Percentiles rank a stretch among this genome's conserved stretches.
These are phyloP conservation scores for Drymodes brunneopygia DNA, from an alignment of 2,113 vertebrate species.

Conservation along the genomic window DNA sequence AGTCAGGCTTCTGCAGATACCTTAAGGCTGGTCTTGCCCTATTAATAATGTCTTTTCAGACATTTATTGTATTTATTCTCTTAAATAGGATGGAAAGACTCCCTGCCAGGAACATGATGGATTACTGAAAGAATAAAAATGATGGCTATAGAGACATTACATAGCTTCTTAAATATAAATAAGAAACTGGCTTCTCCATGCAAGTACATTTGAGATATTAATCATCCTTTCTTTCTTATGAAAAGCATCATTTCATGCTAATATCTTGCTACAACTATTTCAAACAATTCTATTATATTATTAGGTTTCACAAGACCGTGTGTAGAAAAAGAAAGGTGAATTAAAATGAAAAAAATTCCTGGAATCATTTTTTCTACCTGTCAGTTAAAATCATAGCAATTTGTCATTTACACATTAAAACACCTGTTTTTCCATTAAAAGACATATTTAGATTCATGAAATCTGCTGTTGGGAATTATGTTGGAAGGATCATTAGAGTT, in stretches of 20 bases:
- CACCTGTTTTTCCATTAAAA: neutral
- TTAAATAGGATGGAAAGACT: neutral
- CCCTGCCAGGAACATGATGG: neutral
- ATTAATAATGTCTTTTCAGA: neutral
- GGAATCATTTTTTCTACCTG: neutral
- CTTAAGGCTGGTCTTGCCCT: neutral
- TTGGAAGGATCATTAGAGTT: neutral
- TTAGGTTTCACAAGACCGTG: neutral
- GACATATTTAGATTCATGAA: neutral
- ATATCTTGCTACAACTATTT: neutral
- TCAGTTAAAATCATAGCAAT: neutral
- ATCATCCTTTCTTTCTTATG: neutral
- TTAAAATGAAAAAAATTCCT: neutral
- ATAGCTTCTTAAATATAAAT: neutral
- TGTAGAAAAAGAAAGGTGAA: neutral
- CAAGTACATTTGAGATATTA: neutral
- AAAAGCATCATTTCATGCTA: neutral
- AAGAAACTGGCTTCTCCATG: neutral
- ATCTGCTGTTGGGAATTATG: neutral
- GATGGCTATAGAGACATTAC: neutral
- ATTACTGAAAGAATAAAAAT: neutral
- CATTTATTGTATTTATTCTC: neutral
- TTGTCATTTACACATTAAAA: neutral
- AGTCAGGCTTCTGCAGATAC: neutral
- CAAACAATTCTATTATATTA: neutral